Conservation (phyloP, 1,140 invertebrate species). For the Drosophila tsacasi region DNA sequence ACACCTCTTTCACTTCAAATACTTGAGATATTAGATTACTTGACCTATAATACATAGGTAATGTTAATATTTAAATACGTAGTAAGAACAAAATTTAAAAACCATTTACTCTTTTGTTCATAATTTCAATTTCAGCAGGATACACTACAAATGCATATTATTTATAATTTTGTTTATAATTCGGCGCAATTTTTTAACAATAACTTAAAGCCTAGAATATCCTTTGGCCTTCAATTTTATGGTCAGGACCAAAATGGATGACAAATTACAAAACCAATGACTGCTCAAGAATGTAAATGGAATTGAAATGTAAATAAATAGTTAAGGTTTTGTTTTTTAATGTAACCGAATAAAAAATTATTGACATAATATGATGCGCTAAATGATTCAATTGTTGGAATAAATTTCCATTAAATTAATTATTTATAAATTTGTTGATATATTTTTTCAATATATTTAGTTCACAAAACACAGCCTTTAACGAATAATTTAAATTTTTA, state of each 20-base stretch:
- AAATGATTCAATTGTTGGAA: too few relatives aligned
- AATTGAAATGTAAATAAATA: too few relatives aligned
- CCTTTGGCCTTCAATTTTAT: background rate
- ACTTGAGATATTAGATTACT: rapidly evolving
- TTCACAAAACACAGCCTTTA: background rate
- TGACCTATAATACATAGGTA: background rate
- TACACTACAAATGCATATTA: background rate
- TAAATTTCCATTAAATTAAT: background rate
- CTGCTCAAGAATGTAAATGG: too few relatives aligned
- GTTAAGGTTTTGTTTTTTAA: too few relatives aligned
- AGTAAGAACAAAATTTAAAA: too few relatives aligned
- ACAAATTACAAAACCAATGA: too few relatives aligned
- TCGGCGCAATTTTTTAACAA: too few relatives aligned
- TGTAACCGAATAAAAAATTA: too few relatives aligned
- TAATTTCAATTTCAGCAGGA: background rate
- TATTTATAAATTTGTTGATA: background rate
- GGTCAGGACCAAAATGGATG: background rate
- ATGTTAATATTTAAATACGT: too few relatives aligned
- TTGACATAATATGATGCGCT: too few relatives aligned
- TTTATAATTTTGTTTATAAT: too few relatives aligned
- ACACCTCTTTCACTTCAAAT: background rate
- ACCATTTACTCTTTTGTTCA: background rate
- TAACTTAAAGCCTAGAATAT: background rate
- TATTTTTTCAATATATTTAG: background rate
- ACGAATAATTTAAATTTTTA: background rate